phyloP scores from a whole-genome alignment of 2,888 invertebrate genomes.

The Drosophila meridionalis region DNA sequence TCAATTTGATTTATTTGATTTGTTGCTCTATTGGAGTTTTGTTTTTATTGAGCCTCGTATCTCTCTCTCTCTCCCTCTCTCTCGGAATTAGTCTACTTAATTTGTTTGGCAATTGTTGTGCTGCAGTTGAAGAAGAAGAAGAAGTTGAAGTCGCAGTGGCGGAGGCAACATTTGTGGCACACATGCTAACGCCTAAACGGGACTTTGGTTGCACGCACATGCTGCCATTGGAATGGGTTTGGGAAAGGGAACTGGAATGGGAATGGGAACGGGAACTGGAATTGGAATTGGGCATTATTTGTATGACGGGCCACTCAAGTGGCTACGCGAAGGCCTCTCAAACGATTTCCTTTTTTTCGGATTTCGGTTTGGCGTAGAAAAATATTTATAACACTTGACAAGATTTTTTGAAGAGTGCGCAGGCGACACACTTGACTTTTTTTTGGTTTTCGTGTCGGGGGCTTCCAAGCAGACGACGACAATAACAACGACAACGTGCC shows the following conservation, averaged over 20 bases:
- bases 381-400: conserved; percentile 80
- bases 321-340: conserved; percentile 58
- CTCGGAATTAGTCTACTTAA: conserved; percentile 61
- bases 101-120: conserved; percentile 52
- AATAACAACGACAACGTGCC: conserved; percentile 65
- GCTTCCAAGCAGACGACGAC: conserved; percentile 26
- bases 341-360: conserved; percentile 53
- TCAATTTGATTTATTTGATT: conserved; percentile 62
- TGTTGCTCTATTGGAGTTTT: conserved; percentile 23
- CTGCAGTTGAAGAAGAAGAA: conserved; percentile 43
- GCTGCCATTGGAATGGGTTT: conserved; percentile 30
- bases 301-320: conserved; percentile 57
- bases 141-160: neutral
- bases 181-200: conserved; percentile 51
- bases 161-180: conserved; percentile 74
- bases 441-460: conserved; percentile 4
- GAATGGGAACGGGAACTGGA: neutral
- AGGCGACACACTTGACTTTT: conserved; percentile 58
- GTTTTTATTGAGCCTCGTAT: conserved; percentile 49
- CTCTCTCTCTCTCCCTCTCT: conserved; percentile 6
- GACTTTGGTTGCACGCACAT: conserved; percentile 33
- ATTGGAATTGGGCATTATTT: conserved; percentile 5
- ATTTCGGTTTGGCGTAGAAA: conserved; percentile 52
- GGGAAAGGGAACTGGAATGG: conserved; percentile 5
- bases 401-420: conserved; percentile 62